Percentiles rank a stretch among this genome's conserved stretches.
These are phyloP conservation scores for Sphinx pinastri DNA, from an alignment of 2,888 invertebrate genomes.

Conservation along the genomic window DNA sequence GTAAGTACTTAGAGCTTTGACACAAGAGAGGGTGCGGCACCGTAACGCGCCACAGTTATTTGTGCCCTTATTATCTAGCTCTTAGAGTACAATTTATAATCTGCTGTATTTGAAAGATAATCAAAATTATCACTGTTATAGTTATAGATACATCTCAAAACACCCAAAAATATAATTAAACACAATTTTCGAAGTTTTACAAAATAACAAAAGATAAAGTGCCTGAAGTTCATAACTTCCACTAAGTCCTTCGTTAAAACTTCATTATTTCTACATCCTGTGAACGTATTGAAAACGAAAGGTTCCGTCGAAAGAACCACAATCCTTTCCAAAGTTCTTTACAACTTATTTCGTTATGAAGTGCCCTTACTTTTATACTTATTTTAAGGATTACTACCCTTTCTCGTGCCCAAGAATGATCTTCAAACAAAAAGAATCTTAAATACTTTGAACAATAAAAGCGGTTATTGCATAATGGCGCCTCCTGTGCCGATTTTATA, in stretches of 20 bases:
- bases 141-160: not conserved
- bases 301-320: conserved; percentile 58
- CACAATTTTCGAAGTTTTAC: not conserved
- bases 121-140: no score
- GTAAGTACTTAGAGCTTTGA: no score
- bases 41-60: no score
- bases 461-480: conserved; percentile 39
- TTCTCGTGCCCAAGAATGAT: conserved; percentile 16
- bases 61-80: no score
- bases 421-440: conserved; percentile 27
- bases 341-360: conserved; percentile 55
- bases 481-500: conserved; percentile 50
- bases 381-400: conserved; percentile 28
- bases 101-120: no score
- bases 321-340: conserved; percentile 62
- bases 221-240: conserved; percentile 29
- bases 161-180: not conserved
- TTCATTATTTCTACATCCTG: conserved; percentile 52
- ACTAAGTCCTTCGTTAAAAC: conserved; percentile 55
- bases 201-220: conserved; percentile 21
- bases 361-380: conserved; percentile 39
- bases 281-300: conserved; percentile 44
- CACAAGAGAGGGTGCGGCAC: no score
- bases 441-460: conserved; percentile 19
- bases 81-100: no score